A percentile compares a stretch with the other conserved stretches of the same genome.
Evolutionary conservation across 2,797 vertebrate species (phyloP).

Genomic region (Periparus ater): DNA sequence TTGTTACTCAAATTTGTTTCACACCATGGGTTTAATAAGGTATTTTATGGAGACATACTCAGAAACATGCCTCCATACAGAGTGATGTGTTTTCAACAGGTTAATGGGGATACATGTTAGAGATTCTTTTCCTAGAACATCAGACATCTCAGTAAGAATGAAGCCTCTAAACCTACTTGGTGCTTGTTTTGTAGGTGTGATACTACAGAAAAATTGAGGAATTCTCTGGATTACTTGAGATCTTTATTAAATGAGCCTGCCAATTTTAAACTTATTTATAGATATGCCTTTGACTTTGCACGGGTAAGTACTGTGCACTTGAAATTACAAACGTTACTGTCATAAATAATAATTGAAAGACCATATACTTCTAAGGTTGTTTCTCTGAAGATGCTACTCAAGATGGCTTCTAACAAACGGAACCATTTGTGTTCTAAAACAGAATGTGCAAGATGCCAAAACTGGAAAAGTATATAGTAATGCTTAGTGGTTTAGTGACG

Average conservation of each 20-base stretch:
- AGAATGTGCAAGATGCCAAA: neutral
- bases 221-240: conserved; percentile 97
- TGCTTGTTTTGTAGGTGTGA: conserved; percentile 88
- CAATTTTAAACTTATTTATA: conserved; percentile 99
- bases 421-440: neutral
- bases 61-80: neutral
- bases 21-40: neutral
- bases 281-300: conserved; percentile 99
- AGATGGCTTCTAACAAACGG: neutral
- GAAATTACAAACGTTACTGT: neutral
- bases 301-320: conserved; percentile 84
- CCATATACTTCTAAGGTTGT: neutral
- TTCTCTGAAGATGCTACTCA: neutral
- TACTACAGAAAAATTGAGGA: conserved; percentile 96
- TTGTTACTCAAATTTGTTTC: neutral
- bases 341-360: neutral
- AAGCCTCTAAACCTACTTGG: neutral
- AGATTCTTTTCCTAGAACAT: neutral
- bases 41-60: neutral
- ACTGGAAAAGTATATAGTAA: neutral
- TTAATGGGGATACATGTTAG: neutral
- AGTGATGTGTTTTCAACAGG: neutral
- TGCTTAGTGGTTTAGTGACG: neutral
- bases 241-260: conserved; percentile 96
- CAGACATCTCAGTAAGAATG: neutral